These are phyloP conservation scores for Ephydatia muelleri DNA, from an alignment of 37 sponge, comb jelly and placozoan genomes.

Conservation along the genomic window DNA sequence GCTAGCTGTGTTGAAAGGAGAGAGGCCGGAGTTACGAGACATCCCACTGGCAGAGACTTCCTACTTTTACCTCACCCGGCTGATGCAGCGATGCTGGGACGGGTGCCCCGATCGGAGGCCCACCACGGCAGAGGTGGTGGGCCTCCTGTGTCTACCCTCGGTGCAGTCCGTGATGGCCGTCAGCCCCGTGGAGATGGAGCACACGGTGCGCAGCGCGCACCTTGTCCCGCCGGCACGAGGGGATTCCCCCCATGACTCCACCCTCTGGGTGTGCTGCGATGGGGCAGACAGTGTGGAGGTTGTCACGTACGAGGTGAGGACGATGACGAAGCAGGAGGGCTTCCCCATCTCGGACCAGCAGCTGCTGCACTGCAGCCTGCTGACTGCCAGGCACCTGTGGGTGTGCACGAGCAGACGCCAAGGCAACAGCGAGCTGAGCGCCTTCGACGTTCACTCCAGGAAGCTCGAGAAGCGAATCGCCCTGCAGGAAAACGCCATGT, in stretches of 20 bases:
- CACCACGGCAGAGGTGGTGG: constrained; percentile 20
- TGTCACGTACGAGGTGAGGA: constrained; percentile 43
- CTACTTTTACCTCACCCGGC: constrained; percentile 52
- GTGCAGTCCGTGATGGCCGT: constrained; percentile 55
- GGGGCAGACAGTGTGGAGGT: constrained; percentile 49
- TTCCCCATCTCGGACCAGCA: constrained; percentile 55
- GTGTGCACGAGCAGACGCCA: constrained; percentile 56
- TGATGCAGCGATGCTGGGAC: constrained; percentile 78
- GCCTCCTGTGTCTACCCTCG: constrained; percentile 8
- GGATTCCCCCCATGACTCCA: constrained; percentile 2
- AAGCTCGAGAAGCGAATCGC: constrained; percentile 54
- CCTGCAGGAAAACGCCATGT: constrained; percentile 49
- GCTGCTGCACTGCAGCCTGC: constrained; percentile 30
- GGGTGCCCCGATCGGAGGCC: constrained; percentile 53
- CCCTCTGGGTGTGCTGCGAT: constrained; percentile 72
- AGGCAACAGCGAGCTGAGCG: constrained; percentile 47
- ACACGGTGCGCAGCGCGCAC: constrained; percentile 30
- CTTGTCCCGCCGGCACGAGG: constrained; percentile 3
- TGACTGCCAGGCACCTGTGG: constrained; percentile 59
- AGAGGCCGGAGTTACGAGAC: constrained; percentile 58
- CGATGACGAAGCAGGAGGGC: constrained; percentile 35
- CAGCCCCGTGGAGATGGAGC: constrained; percentile 17
- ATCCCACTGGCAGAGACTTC: constrained; percentile 37
- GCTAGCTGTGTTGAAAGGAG: constrained; percentile 36
- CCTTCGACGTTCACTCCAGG: constrained; percentile 37